Evolutionary conservation across 2,797 vertebrate genomes (phyloP).

Genomic region (Graptemys geographica): DNA sequence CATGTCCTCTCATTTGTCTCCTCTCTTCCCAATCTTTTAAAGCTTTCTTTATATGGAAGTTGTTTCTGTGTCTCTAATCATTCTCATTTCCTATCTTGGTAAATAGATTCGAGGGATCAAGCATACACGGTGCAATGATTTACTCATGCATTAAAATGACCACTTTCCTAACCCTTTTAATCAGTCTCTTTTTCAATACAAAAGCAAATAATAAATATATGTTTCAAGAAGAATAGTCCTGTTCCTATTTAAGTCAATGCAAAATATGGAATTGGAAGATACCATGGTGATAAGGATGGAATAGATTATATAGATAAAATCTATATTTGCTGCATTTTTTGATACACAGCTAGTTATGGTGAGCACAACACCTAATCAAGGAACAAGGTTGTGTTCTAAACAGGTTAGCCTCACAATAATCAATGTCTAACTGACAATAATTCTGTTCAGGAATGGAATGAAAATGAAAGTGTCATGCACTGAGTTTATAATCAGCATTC

Average conservation of each 20-base stretch:
- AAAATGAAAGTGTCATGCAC: background rate
- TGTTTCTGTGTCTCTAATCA: background rate
- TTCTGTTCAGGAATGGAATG: slow-evolving; percentile 17
- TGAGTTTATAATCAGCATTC: slow-evolving; percentile 11
- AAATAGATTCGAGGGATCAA: background rate
- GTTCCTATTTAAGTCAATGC: background rate
- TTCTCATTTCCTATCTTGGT: background rate
- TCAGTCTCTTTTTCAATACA: background rate
- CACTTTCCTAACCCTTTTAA: background rate
- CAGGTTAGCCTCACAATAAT: background rate
- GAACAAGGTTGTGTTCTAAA: background rate
- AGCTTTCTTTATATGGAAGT: background rate
- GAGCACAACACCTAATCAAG: background rate
- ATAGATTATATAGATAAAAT: background rate
- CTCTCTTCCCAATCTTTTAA: background rate
- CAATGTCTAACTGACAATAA: background rate
- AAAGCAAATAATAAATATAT: background rate
- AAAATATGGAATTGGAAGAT: background rate
- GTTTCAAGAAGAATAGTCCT: background rate
- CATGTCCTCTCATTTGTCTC: background rate
- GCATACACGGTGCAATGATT: background rate
- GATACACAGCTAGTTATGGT: background rate
- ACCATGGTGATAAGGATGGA: background rate
- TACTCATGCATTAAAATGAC: background rate
- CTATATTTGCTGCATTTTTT: background rate